phyloP scores from a whole-genome alignment of 2,113 vertebrate species.

The Sylvilagus bachmani region DNA sequence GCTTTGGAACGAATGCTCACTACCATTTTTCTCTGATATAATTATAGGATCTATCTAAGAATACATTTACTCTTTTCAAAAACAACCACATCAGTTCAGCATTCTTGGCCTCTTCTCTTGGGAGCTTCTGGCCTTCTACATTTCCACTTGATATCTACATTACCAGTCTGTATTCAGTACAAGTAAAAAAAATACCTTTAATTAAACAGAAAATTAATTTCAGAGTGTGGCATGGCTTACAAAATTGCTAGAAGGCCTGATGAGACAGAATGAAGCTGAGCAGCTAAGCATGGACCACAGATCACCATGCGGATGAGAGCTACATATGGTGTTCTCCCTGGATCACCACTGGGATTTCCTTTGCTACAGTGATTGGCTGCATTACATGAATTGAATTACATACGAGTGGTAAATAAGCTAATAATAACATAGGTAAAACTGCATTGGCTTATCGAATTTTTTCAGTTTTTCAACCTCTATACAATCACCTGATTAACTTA shows the following conservation, averaged over 20 bases:
- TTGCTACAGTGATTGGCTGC: background rate
- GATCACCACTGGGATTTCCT: background rate
- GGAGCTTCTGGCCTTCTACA: background rate
- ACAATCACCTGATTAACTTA: no score
- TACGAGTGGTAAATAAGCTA: background rate
- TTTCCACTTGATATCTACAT: conserved; percentile 1
- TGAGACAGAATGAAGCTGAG: background rate
- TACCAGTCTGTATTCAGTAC: background rate
- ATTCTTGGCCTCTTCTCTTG: background rate
- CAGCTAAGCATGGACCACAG: background rate
- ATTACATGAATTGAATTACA: background rate
- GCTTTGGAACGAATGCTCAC: background rate
- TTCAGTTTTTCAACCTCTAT: background rate
- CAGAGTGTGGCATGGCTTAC: background rate
- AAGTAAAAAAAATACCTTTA: background rate
- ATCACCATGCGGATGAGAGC: background rate
- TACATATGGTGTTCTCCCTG: background rate
- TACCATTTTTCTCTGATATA: background rate
- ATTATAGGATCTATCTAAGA: background rate
- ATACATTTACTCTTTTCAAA: background rate
- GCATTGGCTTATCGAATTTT: background rate
- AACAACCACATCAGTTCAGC: background rate
- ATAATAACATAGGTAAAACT: background rate
- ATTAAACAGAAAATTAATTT: conserved; percentile 34
- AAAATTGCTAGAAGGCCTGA: background rate